phyloP scores from a whole-genome alignment of 2,888 invertebrate genomes.

The Sesia bembeciformis region DNA sequence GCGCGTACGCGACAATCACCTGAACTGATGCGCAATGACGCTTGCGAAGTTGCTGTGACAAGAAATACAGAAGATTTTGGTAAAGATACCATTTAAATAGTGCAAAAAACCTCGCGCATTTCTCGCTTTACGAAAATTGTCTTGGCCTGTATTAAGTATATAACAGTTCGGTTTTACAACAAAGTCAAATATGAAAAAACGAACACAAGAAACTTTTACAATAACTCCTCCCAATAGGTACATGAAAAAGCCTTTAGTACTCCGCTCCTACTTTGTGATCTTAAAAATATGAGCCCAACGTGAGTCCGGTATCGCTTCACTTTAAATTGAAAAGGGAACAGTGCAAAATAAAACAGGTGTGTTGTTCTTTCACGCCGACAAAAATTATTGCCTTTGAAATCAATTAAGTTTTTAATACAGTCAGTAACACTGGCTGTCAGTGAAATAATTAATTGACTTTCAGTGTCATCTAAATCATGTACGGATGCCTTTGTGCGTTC shows the following conservation, averaged over 20 bases:
- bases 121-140: background rate
- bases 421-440: slow-evolving; percentile 20
- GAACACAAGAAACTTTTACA: too few species aligned
- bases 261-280: too few species aligned
- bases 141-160: background rate
- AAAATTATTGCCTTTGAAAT: slow-evolving; percentile 45
- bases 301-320: too few species aligned
- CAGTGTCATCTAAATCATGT: slow-evolving; percentile 36
- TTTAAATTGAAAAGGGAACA: too few species aligned
- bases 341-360: background rate
- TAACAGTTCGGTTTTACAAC: too few species aligned
- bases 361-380: slow-evolving; percentile 21
- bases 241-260: too few species aligned
- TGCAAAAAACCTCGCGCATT: background rate
- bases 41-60: slow-evolving; percentile 26
- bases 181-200: background rate
- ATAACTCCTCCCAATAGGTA: too few species aligned
- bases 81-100: background rate
- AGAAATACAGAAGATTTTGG: slow-evolving; percentile 16
- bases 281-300: too few species aligned
- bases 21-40: slow-evolving; percentile 25
- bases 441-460: slow-evolving; percentile 36
- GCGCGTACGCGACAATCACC: slow-evolving; percentile 14
- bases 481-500: slow-evolving; percentile 2
- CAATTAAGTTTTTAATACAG: slow-evolving; percentile 47